These are phyloP conservation scores for Mizuhopecten yessoensis DNA, from an alignment of 1,140 invertebrate species.

Conservation along the genomic window DNA sequence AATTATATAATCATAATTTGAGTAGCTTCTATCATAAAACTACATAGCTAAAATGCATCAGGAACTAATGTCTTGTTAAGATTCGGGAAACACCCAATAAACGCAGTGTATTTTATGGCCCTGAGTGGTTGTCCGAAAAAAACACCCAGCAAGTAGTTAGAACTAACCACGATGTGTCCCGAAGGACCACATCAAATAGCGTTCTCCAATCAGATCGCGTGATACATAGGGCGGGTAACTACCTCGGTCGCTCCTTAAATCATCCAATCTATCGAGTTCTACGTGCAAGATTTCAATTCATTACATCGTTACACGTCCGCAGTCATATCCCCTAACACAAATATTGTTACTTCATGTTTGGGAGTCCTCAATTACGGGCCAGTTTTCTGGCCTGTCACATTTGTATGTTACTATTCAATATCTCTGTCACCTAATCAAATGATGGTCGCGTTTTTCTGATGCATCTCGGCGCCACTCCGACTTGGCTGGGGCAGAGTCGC, in stretches of 20 bases:
- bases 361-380: slow-evolving; percentile 36
- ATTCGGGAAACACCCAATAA: background rate
- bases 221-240: background rate
- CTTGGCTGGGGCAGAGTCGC: slow-evolving; percentile 3
- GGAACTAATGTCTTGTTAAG: background rate
- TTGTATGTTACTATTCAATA: slow-evolving; percentile 35
- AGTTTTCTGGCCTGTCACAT: slow-evolving; percentile 25
- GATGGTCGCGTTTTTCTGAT: slow-evolving; percentile 32
- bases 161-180: slow-evolving; percentile 29
- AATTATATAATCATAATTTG: background rate
- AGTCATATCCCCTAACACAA: slow-evolving; percentile 28
- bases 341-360: slow-evolving; percentile 29
- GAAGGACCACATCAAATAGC: background rate
- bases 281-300: slow-evolving; percentile 34
- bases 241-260: background rate
- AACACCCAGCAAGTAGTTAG: background rate
- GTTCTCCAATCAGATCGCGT: slow-evolving; percentile 25
- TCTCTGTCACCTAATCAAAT: slow-evolving; percentile 27
- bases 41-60: background rate
- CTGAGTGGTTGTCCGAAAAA: background rate
- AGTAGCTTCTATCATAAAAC: background rate
- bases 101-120: background rate
- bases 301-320: slow-evolving; percentile 1
- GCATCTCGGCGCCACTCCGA: background rate
- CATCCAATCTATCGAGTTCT: slow-evolving; percentile 18